phyloP scores from a whole-genome alignment of 2,888 invertebrate genomes.

The Enchytraeus crypticus region DNA sequence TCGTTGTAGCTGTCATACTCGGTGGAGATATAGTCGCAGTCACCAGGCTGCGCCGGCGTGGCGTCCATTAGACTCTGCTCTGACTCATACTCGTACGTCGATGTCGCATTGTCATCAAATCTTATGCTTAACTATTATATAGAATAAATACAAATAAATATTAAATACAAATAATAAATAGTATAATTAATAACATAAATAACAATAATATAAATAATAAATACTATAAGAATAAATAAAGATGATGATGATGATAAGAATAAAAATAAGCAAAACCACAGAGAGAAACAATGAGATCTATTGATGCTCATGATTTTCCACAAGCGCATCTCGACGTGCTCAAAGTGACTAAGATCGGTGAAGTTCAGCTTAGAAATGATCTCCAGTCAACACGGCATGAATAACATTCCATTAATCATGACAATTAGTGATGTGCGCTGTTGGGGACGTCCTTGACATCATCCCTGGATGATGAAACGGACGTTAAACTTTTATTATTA shows the following conservation, averaged over 20 bases:
- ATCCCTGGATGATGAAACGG: too few species aligned
- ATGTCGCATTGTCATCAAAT: slow-evolving; percentile 77
- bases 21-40: slow-evolving; percentile 16
- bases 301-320: too few species aligned
- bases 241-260: background rate
- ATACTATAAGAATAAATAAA: background rate
- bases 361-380: too few species aligned
- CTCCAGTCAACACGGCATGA: too few species aligned
- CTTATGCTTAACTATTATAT: slow-evolving; percentile 69
- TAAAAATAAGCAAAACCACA: background rate
- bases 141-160: background rate
- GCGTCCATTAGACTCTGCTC: slow-evolving; percentile 62
- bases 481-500: too few species aligned
- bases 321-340: too few species aligned
- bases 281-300: too few species aligned
- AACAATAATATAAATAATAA: background rate
- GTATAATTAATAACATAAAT: background rate
- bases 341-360: too few species aligned
- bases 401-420: too few species aligned
- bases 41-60: slow-evolving; percentile 19
- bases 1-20: background rate
- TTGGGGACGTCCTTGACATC: too few species aligned
- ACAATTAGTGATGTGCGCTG: too few species aligned
- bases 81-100: slow-evolving; percentile 86
- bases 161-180: background rate